Conservation (phyloP, 2,797 vertebrate genomes). For the Enteromius afrohamiltoni region DNA sequence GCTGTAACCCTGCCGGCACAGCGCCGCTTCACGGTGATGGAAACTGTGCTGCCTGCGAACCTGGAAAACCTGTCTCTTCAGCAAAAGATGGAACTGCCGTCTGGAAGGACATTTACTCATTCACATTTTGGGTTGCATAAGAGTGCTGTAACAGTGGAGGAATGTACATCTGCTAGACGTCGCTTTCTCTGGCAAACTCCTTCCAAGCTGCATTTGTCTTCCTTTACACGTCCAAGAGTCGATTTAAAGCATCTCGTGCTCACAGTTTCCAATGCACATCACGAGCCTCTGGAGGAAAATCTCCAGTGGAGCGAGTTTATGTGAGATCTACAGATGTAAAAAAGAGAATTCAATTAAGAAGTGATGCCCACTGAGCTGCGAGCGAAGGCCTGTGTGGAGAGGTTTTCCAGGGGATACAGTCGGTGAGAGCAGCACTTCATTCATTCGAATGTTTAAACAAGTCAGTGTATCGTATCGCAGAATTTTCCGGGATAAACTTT, state of each 20-base stretch:
- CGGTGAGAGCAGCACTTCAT: constrained; percentile 33
- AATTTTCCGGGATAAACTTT: constrained; percentile 57
- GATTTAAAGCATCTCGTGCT: constrained; percentile 3
- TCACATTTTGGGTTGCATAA: constrained; percentile 75
- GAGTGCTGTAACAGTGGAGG: constrained; percentile 69
- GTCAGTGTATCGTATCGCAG: constrained; percentile 47
- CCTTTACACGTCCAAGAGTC: neutral
- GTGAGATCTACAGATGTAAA: neutral
- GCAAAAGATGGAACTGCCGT: constrained; percentile 69
- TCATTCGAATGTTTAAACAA: constrained; percentile 43
- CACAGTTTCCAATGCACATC: constrained; percentile 65
- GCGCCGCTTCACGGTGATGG: constrained; percentile 73
- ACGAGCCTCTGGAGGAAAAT: constrained; percentile 44
- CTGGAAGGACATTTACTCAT: constrained; percentile 75
- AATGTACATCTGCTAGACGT: constrained; percentile 74
- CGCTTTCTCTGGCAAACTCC: constrained; percentile 37
- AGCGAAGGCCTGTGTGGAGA: constrained; percentile 6
- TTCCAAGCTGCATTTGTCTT: constrained; percentile 7
- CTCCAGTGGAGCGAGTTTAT: constrained; percentile 5
- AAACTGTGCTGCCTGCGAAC: constrained; percentile 71
- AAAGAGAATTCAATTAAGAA: neutral
- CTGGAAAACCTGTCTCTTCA: constrained; percentile 70
- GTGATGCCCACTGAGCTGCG: neutral
- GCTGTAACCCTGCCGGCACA: constrained; percentile 70
- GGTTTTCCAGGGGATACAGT: constrained; percentile 18